Percentiles rank a stretch among this genome's conserved stretches.
These are phyloP conservation scores for Drosophila sulfurigaster DNA, from an alignment of 1,140 invertebrate genomes.

Conservation along the genomic window DNA sequence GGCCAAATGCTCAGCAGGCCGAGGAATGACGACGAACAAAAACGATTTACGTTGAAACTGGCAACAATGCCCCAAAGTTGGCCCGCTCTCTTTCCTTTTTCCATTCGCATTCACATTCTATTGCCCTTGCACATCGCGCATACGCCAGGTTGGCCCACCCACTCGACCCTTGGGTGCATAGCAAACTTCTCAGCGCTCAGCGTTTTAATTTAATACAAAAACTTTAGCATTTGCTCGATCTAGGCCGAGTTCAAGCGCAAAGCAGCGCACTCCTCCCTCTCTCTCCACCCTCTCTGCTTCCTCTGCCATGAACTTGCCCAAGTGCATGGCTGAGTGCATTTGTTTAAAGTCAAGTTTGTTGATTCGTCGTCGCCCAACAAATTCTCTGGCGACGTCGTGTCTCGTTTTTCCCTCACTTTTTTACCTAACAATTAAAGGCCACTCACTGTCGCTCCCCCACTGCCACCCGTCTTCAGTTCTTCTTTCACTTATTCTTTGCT, in stretches of 20 bases:
- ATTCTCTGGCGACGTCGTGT: conserved; percentile 39
- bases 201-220: conserved; percentile 82
- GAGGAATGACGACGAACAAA: conserved; percentile 46
- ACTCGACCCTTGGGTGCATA: conserved; percentile 7
- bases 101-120: too few species aligned
- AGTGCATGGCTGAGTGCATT: conserved; percentile 70
- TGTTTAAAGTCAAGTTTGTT: conserved; percentile 74
- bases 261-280: not conserved
- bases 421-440: conserved; percentile 17
- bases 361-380: conserved; percentile 69
- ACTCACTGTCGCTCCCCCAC: not conserved
- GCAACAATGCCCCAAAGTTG: conserved; percentile 69
- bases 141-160: conserved; percentile 54
- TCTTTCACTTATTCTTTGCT: conserved; percentile 15
- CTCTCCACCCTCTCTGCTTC: not conserved
- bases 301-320: conserved; percentile 50
- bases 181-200: conserved; percentile 70
- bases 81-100: not conserved
- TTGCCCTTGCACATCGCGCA: conserved; percentile 34
- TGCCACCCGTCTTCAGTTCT: not conserved
- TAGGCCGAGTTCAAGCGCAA: conserved; percentile 39
- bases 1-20: conserved; percentile 28
- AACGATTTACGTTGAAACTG: conserved; percentile 76
- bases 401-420: not conserved
- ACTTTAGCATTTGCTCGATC: conserved; percentile 57